Evolutionary conservation across 2,888 invertebrate genomes (phyloP), one percentile per base, ranked within the genome.

Genomic region (Drosophila kambysellisi): DNA sequence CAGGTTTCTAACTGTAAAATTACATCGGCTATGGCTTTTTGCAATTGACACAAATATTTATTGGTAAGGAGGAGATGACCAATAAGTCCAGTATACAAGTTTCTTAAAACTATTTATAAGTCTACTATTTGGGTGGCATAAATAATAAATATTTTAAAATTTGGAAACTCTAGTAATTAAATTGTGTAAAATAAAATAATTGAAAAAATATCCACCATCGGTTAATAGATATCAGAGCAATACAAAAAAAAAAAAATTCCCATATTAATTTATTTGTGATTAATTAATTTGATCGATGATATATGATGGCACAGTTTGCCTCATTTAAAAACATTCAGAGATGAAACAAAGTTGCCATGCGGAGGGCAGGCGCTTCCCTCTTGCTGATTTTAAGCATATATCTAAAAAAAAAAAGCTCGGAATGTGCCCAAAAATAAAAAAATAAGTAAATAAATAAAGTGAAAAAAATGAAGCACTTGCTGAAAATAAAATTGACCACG

Each of bases 401-500:
- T n/a, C 29, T n/a, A 9, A 20, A 17, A 25, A 25, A 25, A 25
- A 25, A n/a, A 41, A 32, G 39, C 52, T 52, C 25, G 52, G 59
- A 29, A 53, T 51, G 51, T 29, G 56, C 61, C 64, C 64, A 66
- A 64, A 61, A 68, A 25, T 25, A 72, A n/a, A 46, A 15, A 3
- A 39, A 8, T 25, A 25, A 25, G 2, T 25, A 25, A 25, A 25
- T 25, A 25, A 25, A 25, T 25, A 25, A 25, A 25, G 17, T 3
- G 8, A 17, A 3, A 8, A 17, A 39, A 46, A 46, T 25, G 46
- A 15, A 25, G 46, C 66, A 66, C 66, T 65, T 46, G 59, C 56
- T 65, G 67, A 46, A 59, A 62, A 67, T 62, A 68, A 68, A 68
- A 74, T 66, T 68, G 33, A 64, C 59, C 70, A 68, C 68, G 68